Base-by-base conservation (phyloP, 2,888 invertebrate genomes). In the Temnothorax ravouxi region DNA sequence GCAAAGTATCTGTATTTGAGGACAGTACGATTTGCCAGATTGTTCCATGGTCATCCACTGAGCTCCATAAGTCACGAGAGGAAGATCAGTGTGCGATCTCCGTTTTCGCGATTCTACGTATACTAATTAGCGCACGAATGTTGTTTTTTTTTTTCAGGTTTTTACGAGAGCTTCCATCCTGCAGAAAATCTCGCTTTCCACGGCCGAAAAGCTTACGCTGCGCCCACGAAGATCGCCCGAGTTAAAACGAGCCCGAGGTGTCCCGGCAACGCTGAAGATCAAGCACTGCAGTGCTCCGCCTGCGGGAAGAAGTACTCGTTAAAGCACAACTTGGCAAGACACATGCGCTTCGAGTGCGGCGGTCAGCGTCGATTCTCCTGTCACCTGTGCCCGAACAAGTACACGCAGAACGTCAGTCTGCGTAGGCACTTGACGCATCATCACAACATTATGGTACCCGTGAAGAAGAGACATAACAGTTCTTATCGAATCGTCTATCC, bases 271-370 rank as follows among this genome's bases (percentile, higher is more conserved):
- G 77, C 50, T 72, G 84, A 72, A 80, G n/a, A 72, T 38, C 79
- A 50, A 47, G 15, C n/a, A 0, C 47, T 74, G 0, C 79, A 81
- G 4, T 95, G 95, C 86, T 91, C 92, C 11, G 92, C 90, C 61
- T 95, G 95, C 88, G 94, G 93, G 2, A 92, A 93, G 86, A 86
- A 76, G 3, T 95, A 95, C 90, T 93, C 92, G 69, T 86, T 93
- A 77, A 94, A 93, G 86, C 91, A 93, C 61, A 94, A 93, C 84
- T 90, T 95, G 18, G 87, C 86, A 47, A 93, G 93, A 66, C 95
- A 95, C 88, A 90, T 94, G 84, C 95, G 95, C 67, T 95, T 94
- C 87, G 95, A 95, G 87, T 95, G 95, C 88, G 93, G 93, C 21
- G 93, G 92, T 67, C 92, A 93, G 38, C 87, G 91, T n/a, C 90